These are phyloP conservation scores for Oryzias javanicus DNA, from an alignment of 2,113 vertebrate genomes.

Conservation along the genomic window DNA sequence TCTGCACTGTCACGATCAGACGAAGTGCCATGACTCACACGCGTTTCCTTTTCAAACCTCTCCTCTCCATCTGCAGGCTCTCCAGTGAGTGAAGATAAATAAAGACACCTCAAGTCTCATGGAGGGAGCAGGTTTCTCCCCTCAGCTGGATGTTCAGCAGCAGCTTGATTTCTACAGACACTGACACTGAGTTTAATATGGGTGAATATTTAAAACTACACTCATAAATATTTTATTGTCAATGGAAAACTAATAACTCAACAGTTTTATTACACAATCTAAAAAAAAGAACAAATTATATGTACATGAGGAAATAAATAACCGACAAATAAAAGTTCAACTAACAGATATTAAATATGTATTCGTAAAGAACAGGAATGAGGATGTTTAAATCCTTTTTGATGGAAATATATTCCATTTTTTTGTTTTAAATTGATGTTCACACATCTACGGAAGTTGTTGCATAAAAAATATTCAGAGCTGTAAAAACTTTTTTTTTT, in stretches of 20 bases:
- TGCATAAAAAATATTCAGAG: no score
- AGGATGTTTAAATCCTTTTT: no score
- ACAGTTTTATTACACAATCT: neutral
- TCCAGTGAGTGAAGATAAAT: conserved; percentile 7
- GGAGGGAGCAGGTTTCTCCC: conserved; percentile 14
- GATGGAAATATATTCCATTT: no score
- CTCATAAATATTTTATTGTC: neutral
- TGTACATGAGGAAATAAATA: neutral
- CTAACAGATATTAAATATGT: no score
- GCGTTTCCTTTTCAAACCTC: conserved; percentile 8
- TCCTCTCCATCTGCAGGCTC: conserved; percentile 6
- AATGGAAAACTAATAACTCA: neutral
- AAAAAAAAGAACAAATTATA: neutral
- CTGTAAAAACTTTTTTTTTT: no score
- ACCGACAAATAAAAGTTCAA: no score
- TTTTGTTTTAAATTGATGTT: no score
- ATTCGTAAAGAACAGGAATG: no score
- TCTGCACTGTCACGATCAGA: conserved; percentile 12
- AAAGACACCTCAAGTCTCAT: conserved; percentile 19
- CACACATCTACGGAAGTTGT: no score
- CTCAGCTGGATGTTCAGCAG: neutral
- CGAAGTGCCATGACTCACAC: conserved; percentile 18
- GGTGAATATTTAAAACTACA: neutral
- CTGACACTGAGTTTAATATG: conserved; percentile 3
- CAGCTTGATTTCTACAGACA: conserved; percentile 2